Conservation (phyloP, 2,113 vertebrate genomes). For the Camelus bactrianus region DNA sequence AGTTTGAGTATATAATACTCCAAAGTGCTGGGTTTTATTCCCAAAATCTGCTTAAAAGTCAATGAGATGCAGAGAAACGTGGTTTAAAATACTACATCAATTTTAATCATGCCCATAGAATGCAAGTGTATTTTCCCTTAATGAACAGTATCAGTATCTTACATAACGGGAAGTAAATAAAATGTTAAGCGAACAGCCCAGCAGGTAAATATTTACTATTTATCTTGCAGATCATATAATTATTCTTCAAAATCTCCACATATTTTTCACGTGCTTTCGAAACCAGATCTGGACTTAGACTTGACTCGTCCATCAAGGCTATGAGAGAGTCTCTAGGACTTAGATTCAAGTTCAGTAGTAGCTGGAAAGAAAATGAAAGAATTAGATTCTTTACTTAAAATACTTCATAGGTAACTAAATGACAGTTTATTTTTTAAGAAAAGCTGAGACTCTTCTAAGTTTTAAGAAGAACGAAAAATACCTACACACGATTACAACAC, state of each 20-base stretch:
- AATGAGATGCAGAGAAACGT: background rate
- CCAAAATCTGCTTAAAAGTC: background rate
- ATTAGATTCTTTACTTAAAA: background rate
- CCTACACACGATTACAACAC: background rate
- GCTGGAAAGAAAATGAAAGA: slow-evolving; percentile 81
- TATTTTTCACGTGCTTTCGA: slow-evolving; percentile 90
- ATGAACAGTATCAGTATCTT: slow-evolving; percentile 89
- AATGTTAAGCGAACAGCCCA: background rate
- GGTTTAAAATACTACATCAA: background rate
- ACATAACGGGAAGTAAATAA: background rate
- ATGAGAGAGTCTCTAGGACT: slow-evolving; percentile 81
- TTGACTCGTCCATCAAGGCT: slow-evolving; percentile 84
- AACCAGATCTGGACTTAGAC: slow-evolving; percentile 87
- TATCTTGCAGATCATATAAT: slow-evolving; percentile 50
- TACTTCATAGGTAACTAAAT: background rate
- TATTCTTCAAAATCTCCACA: slow-evolving; percentile 81
- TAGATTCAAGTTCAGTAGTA: slow-evolving; percentile 88
- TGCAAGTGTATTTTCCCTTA: slow-evolving; percentile 75
- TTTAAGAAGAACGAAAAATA: background rate
- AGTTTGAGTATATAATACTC: background rate
- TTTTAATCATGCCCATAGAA: background rate
- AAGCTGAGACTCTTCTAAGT: background rate
- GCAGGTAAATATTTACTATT: background rate
- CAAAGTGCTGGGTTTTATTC: background rate
- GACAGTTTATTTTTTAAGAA: background rate